Base-by-base conservation (phyloP, 1,140 invertebrate species). In the Heliothis virescens region DNA sequence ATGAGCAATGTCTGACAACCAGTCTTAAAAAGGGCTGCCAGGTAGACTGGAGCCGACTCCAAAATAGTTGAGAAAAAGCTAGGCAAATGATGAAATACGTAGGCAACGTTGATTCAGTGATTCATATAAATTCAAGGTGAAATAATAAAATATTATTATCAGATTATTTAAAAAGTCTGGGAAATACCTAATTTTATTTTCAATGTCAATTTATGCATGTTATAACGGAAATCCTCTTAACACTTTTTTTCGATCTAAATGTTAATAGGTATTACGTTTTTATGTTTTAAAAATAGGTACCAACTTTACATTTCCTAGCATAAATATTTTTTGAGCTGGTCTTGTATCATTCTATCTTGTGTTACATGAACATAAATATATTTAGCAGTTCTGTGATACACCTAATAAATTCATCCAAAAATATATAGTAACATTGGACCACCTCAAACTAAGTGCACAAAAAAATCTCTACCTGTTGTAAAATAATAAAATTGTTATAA, bases 171-270 rank as follows among this genome's bases (percentile, higher is more conserved):
- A 62, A 62, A 29, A 9, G 47, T 53, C 21, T 69, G 47, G 47
- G 65, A 69, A 52, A 52, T 69, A 69, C 65, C 47, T 21, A 52
- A 26, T 16, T 65, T 59, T 26, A 26, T n/a, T 60, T 69, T 52
- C 47, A 69, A 69, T 69, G 65, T 52, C 65, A 69, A 52, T 7
- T 9, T 16, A 52, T 52, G 65, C 18, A 53, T 52, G 52, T 21
- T 47, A 16, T 16, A 48, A 69, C 48, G 63, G 63, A 67, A 67
- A 69, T 69, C 65, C 65, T 69, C 21, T 16, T 41, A 41, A 7
- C 48, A 26, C 65, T 26, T 69, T 69, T n/a, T 69, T 69, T 69
- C 65, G n/a, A 48, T 65, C 26, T 18, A 47, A 48, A 65, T 65
- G 41, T 5, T 63, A 63, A 63, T 47, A 41, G 26, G 21, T 60